Evolutionary conservation across 2,888 invertebrate species (phyloP), one percentile per base, ranked within the genome.

Genomic region (Chymomyza fuscimana): DNA sequence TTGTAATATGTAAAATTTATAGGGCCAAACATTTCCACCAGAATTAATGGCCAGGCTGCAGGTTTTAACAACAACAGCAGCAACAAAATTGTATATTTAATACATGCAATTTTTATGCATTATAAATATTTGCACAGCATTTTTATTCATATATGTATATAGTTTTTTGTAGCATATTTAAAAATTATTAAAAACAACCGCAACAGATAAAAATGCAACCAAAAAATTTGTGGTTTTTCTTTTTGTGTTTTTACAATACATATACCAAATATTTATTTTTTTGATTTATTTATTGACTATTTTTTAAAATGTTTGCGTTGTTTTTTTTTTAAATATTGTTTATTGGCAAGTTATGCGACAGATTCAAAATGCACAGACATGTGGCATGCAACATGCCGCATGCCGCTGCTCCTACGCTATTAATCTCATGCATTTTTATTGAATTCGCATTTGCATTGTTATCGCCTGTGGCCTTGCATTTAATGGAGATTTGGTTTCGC

Each of bases 11-110:
- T 72, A 72, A 72, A 70, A 72, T 54, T 54, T 54, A 54, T 54
- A 54, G 16, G 22, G 6, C 3, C 22, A 54, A 54, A 63, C 46
- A n/a, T 59, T 29, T 59, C 4, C 15, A 10, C 9, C 25, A 66
- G 67, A 70, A 78, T 80, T 82, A 78, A 82, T 83, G 81, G 81
- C 73, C 40, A 19, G 40, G 50, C 32, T 54, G 72, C 63, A 63
- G 73, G 29, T 78, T 72, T 81, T 69, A 81, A 82, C 75, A 81
- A 82, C 75, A 56, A 70, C 67, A 67, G 36, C 12, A 22, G 29
- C 63, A 73, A 19, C 19, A 64, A 67, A 58, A 60, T 36, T 22
- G 65, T 62, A 59, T 67, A 52, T 72, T 63, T 40, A 52, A 46
- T 36, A 19, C 36, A 25, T 25, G 25, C 3, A 2, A 69, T 73